Evolutionary conservation across 2,113 vertebrate genomes (phyloP).

Genomic region (Nothocercus nigrocapillus): DNA sequence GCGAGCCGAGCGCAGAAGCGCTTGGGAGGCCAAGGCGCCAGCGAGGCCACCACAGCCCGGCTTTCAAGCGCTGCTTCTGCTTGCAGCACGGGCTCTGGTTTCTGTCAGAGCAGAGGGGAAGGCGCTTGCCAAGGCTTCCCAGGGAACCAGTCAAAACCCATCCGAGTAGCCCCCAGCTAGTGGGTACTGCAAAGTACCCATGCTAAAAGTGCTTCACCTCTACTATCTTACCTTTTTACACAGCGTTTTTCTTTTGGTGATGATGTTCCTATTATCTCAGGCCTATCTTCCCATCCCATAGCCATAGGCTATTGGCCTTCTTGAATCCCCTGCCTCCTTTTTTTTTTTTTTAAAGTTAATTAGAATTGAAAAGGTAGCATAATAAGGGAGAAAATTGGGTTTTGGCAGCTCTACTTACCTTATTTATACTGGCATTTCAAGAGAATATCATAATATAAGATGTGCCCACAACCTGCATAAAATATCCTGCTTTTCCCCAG

Average conservation of each 20-base stretch:
- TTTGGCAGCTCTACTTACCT: slow-evolving; percentile 31
- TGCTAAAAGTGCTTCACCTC: slow-evolving; percentile 51
- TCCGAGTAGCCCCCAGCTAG: slow-evolving; percentile 50
- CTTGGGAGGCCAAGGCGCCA: background rate
- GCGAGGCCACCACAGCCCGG: background rate
- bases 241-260: slow-evolving; percentile 46
- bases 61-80: background rate
- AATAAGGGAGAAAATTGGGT: slow-evolving; percentile 59
- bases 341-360: slow-evolving; percentile 10
- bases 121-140: slow-evolving; percentile 47
- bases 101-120: slow-evolving; percentile 44
- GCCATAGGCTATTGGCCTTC: slow-evolving; percentile 43
- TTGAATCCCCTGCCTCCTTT: background rate
- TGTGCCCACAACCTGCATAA: background rate
- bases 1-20: background rate
- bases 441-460: background rate
- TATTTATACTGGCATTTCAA: slow-evolving; percentile 59
- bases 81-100: slow-evolving; percentile 20
- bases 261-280: slow-evolving; percentile 52
- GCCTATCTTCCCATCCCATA: slow-evolving; percentile 53
- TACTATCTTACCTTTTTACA: slow-evolving; percentile 54
- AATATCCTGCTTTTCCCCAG: background rate
- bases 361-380: slow-evolving; percentile 61
- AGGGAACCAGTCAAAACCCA: slow-evolving; percentile 66
- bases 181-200: slow-evolving; percentile 1